Base-by-base conservation (phyloP, 2,888 invertebrate species). In the Cynaeus angustus region DNA sequence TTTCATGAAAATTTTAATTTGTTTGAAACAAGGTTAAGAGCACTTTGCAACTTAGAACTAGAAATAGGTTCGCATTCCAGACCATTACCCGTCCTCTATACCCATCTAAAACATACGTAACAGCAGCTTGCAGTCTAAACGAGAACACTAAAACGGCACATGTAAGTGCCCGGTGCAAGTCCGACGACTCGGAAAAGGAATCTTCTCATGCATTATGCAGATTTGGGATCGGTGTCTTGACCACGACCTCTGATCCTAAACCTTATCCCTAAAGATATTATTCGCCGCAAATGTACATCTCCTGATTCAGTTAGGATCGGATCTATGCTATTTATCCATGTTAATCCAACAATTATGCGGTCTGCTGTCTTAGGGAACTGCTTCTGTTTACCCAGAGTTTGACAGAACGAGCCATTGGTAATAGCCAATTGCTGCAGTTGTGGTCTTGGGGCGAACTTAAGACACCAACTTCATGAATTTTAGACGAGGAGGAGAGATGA, bases 141-240 rank as follows among this genome's bases (percentile, higher is more conserved):
- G 37, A 43, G 45, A 38, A 10, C 53, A 56, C 33, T 66, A 55
- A 46, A 56, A 21, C 38, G 53, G 21, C 21, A 56, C 41, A 56
- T 50, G 67, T 50, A 52, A 12, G 28, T 75, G 71, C 75, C 66
- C 37, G 70, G 73, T 76, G 77, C 71, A 75, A 72, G 71, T 74
- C 74, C 78, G 79, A 76, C 79, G 78, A 77, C 76, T 75, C 74
- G 77, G 79, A 80, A 79, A 79, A 77, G 76, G 74, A 72, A 73
- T 74, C 73, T 73, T 70, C 78, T 80, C 81, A 81, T 82, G 78
- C 79, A 82, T 82, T 79, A 82, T 80, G 80, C 81, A 82, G 75
- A 75, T 74, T 70, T 70, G 70, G 74, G 79, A 80, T 80, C 78
- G 79, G 75, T 78, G 77, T 78, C 79, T 81, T 81, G 81, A 82